Evolutionary conservation across 2,888 invertebrate species (phyloP), one percentile per base, ranked within the genome.

Genomic region (Muscina levida): DNA sequence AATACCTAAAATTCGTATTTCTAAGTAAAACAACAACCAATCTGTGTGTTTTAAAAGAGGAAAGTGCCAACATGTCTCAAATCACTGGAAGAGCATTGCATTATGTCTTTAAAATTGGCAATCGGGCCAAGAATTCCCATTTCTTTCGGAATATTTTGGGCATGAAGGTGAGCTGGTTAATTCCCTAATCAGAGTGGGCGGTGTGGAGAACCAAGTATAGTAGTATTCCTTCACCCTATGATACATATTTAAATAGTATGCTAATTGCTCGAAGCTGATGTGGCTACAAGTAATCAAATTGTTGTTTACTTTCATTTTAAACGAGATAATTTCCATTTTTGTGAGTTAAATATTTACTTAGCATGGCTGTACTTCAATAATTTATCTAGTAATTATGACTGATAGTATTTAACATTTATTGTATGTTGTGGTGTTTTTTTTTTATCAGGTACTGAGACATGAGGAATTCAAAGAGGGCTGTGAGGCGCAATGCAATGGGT

Each of bases 401-500:
- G 31, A 6, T 31, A 57, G 31, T 17, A 17, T 24, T 37, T 51
- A n/a, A n/a, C n/a, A n/a, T n/a, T n/a, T n/a, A n/a, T n/a, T n/a
- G n/a, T n/a, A 15, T 48, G 13, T 48, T 62, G 5, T 57, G 51
- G 13, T 48, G n/a, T 57, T 13, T 11, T 70, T 48, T 62, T 66
- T 68, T 13, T 84, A 83, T 24, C 82, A 97, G 97, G 95, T 98
- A 70, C 91, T 98, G 79, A 93, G 99, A 76, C 99, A 99, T 91
- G 99, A 99, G 91, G 99, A 99, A 91, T 99, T 99, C 90, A 94
- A 94, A 82, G 96, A 98, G 90, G 98, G 98, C 1, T 99, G 99
- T 91, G 97, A 97, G 88, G 99, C 99, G 19, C 93, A 97, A 65
- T 99, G 99, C 90, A 99, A 99, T 93, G 99, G 98, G 97, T 97